phyloP scores from a whole-genome alignment of 1,140 invertebrate genomes.

The Lasaia peninsularis region DNA sequence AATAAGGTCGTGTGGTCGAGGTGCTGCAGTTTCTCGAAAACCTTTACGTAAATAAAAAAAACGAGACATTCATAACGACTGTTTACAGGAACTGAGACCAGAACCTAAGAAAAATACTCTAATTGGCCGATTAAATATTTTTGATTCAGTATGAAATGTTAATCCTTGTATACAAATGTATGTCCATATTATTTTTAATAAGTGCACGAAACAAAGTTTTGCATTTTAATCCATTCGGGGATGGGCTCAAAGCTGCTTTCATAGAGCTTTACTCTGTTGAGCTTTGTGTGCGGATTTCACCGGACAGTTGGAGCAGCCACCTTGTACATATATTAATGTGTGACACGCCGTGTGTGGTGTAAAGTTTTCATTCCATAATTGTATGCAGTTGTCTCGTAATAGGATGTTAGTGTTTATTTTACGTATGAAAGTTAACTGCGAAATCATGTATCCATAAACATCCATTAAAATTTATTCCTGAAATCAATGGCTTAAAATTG shows the following conservation, averaged over 20 bases:
- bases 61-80: no score
- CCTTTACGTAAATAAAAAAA: no score
- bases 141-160: not conserved
- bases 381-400: conserved; percentile 18
- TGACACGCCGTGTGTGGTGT: conserved; percentile 23
- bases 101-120: no score
- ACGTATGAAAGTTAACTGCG: no score
- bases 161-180: not conserved
- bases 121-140: no score
- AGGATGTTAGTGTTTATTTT: no score
- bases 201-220: conserved; percentile 46
- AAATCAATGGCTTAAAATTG: no score
- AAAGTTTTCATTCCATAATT: conserved; percentile 51
- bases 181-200: conserved; percentile 29
- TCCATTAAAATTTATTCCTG: no score
- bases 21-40: no score
- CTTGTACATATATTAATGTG: conserved; percentile 47
- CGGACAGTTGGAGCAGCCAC: conserved; percentile 33
- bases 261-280: conserved; percentile 46
- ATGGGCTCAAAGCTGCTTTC: conserved; percentile 59
- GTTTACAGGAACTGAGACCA: no score
- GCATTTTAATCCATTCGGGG: conserved; percentile 49
- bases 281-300: conserved; percentile 46
- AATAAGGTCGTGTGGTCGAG: no score
- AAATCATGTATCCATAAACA: no score